Conservation (phyloP, 2,797 vertebrate species). For the Labeo calbasu region DNA sequence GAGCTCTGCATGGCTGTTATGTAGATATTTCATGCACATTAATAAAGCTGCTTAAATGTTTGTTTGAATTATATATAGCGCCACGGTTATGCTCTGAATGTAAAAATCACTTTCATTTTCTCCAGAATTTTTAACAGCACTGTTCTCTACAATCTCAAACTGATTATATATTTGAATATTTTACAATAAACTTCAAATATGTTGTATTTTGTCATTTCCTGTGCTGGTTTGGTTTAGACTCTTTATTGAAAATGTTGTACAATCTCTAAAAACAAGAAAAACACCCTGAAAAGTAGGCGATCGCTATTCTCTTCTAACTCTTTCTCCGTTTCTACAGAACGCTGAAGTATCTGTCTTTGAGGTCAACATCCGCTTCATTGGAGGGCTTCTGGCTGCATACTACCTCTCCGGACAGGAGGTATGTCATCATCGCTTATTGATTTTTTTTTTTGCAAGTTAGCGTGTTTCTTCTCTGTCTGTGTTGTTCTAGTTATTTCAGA, state of each 20-base stretch:
- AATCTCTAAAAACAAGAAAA: neutral
- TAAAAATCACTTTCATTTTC: neutral
- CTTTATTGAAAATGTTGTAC: neutral
- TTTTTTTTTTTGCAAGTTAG: conserved; percentile 39
- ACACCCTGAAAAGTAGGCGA: neutral
- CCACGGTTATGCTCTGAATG: neutral
- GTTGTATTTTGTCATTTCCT: neutral
- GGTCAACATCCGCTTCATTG: conserved; percentile 98
- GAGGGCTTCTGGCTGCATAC: conserved; percentile 92
- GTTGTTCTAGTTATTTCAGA: neutral
- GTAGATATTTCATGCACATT: conserved; percentile 1
- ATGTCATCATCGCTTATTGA: conserved; percentile 59
- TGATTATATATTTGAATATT: neutral
- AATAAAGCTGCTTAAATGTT: conserved; percentile 6
- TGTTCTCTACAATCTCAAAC: neutral
- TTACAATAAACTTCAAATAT: neutral
- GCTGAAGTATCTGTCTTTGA: conserved; percentile 98
- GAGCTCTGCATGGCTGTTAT: neutral
- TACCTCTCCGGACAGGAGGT: conserved; percentile 99
- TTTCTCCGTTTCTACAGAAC: conserved; percentile 81
- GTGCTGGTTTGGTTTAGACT: neutral
- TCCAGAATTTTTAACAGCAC: neutral
- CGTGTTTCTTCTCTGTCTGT: neutral
- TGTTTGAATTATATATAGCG: neutral
- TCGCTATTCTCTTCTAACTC: conserved; percentile 40